Base-by-base conservation (phyloP, 1,140 invertebrate genomes). In the Apolygus lucorum region DNA sequence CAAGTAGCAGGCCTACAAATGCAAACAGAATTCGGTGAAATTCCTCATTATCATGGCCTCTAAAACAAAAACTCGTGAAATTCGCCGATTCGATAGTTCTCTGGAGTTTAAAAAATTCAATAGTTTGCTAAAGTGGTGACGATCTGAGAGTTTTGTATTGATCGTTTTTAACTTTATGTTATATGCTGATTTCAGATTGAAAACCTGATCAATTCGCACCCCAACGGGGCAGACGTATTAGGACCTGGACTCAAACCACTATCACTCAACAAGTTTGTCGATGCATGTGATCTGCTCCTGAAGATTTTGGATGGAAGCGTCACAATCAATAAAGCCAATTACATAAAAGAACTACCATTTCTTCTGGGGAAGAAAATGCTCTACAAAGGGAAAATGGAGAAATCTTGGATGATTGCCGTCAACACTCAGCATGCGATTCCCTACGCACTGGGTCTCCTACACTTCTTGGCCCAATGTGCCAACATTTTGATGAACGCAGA, bases 321-420 rank as follows among this genome's bases (percentile, higher is more conserved):
- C 22, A 22, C 8, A 59, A 59, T 59, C 11, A 59, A 8, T 24
- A 59, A 59, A 22, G 11, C 8, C 22, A 59, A 59, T 22, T 59
- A 22, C 11, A 14, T 59, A 11, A 13, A 59, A 59, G 54, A 59
- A 21, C 54, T 59, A 4, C 54, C 54, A 11, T 59, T 59, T 22
- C 54, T 59, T 4, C 54, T 59, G 2, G 22, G 4, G 11, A 59
- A 59, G 22, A 59, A 59, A 24, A 59, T 59, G 54, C 54, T 11
- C 8, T 59, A 59, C 22, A 13, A 59, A 59, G 54, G 54, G 54
- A 59, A 59, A 59, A 22, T 59, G 8, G 54, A 59, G 22, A 59
- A 59, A 22, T 59, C 54, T 22, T 59, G 54, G 54, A 59, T 59
- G 54, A 59, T 59, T 4, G 54, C 54, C 54, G 54, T 59, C 22